phyloP scores from a whole-genome alignment of 2,797 vertebrate genomes.

The Cyclopterus lumpus region DNA sequence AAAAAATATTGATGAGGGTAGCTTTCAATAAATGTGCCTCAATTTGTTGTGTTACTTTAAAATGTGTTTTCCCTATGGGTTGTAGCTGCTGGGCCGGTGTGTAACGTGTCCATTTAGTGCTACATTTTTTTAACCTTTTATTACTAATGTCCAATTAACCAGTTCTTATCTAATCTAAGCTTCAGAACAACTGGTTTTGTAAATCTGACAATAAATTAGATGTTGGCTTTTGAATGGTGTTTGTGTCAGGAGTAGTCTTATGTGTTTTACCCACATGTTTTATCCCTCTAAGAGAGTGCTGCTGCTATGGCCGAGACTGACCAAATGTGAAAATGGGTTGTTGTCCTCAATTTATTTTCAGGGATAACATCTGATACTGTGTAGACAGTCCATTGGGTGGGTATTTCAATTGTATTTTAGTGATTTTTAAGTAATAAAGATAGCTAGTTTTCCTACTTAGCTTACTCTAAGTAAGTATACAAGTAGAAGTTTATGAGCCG shows the following conservation, averaged over 20 bases:
- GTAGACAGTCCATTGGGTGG: not conserved
- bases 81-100: too few species aligned
- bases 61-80: too few species aligned
- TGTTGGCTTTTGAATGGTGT: not conserved
- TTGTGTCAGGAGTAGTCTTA: not conserved
- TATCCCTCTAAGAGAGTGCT: not conserved
- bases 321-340: not conserved
- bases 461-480: not conserved
- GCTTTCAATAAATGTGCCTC: not conserved
- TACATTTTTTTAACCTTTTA: not conserved
- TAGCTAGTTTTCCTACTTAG: not conserved
- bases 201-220: not conserved
- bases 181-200: not conserved
- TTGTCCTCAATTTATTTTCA: not conserved
- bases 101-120: not conserved
- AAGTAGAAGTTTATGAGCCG: not conserved
- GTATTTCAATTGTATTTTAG: not conserved
- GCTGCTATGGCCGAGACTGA: not conserved
- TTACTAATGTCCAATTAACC: not conserved
- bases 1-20: not conserved
- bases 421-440: not conserved
- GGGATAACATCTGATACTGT: not conserved
- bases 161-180: not conserved
- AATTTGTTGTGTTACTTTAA: too few species aligned
- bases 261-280: not conserved